phyloP scores from a whole-genome alignment of 2,797 vertebrate species.

The Anguilla obscura region DNA sequence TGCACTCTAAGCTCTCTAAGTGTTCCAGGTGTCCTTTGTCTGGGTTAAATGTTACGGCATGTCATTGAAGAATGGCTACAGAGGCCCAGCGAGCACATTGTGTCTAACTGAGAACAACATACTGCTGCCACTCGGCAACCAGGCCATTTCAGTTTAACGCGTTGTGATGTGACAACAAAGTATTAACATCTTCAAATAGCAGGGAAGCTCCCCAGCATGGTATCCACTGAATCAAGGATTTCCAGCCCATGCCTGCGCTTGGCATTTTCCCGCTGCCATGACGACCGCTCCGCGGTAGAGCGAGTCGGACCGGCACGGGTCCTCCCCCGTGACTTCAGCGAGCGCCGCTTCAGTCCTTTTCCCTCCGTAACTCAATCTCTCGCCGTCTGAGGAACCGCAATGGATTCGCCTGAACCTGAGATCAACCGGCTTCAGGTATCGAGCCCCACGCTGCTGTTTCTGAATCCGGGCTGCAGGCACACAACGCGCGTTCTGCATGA shows the following conservation, averaged over 20 bases:
- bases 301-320: neutral
- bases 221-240: neutral
- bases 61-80: neutral
- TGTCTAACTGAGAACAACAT: neutral
- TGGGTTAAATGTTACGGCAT: slow-evolving; percentile 41
- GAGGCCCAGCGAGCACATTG: neutral
- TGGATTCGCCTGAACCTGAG: neutral
- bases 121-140: neutral
- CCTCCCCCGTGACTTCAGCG: neutral
- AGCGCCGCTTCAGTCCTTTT: neutral
- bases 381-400: neutral
- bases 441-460: neutral
- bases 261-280: neutral
- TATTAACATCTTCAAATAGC: neutral
- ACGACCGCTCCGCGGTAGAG: neutral
- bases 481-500: neutral
- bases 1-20: neutral
- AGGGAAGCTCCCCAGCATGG: neutral
- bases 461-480: neutral
- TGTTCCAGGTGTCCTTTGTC: neutral
- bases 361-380: neutral
- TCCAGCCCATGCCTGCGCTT: neutral
- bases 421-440: neutral
- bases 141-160: neutral
- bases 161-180: neutral